phyloP scores from a whole-genome alignment of 1,140 invertebrate genomes.

The Danaus melanippus region DNA sequence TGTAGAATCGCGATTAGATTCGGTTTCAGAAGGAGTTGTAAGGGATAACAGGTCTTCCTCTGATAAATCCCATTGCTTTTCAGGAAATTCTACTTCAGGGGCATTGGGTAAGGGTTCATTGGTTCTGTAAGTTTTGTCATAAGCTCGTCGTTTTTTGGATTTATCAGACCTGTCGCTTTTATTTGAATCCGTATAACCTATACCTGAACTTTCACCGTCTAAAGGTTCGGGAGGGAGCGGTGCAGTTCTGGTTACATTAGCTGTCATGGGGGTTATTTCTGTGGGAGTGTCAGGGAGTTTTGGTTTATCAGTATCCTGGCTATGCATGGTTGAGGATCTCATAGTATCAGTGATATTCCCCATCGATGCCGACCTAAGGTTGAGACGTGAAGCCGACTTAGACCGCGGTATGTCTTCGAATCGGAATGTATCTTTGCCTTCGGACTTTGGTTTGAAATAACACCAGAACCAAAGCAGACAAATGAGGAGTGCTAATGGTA shows the following conservation, averaged over 20 bases:
- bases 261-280: conserved; percentile 43
- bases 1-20: conserved; percentile 69
- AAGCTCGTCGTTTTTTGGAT: conserved; percentile 77
- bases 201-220: conserved; percentile 58
- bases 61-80: conserved; percentile 83
- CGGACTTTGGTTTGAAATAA: conserved; percentile 57
- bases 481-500: conserved; percentile 83
- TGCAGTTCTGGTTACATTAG: conserved; percentile 33
- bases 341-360: conserved; percentile 68
- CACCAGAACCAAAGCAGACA: conserved; percentile 78
- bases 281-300: conserved; percentile 51
- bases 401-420: conserved; percentile 65
- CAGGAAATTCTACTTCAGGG: conserved; percentile 83
- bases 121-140: conserved; percentile 86
- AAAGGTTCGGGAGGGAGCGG: conserved; percentile 39
- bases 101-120: conserved; percentile 84
- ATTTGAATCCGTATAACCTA: conserved; percentile 60
- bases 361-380: conserved; percentile 69
- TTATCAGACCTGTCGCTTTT: conserved; percentile 63
- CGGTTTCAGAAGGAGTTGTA: conserved; percentile 73
- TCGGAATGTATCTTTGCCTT: conserved; percentile 62
- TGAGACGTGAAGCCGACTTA: conserved; percentile 72
- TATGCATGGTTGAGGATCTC: conserved; percentile 57
- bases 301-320: conserved; percentile 41
- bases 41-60: conserved; percentile 75